Base-by-base conservation (phyloP, 2,797 vertebrate genomes). In the Gymnoscopelus microlampas region DNA sequence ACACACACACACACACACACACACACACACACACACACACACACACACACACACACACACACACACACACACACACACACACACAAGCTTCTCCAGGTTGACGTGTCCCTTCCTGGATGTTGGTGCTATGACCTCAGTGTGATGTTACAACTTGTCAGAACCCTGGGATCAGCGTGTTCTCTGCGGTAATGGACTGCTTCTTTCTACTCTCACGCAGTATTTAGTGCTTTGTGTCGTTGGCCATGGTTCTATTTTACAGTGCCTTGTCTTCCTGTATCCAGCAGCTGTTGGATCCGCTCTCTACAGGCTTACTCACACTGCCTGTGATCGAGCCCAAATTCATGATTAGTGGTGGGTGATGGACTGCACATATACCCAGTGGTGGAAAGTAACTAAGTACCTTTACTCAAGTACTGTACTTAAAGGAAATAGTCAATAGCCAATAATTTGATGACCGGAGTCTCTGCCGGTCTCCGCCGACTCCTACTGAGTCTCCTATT, bases 231-330 rank as follows among this genome's bases (percentile, higher is more conserved):
- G 5, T 5, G 5, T 6, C 3, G 32, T 6, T 29, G 26, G 26
- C 26, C 32, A 2, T 6, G 32, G 32, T 65, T 62, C 69, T 58
- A 13, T 70, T 81, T 73, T 70, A 39, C 56, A 59, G 51, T 53
- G 19, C 39, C 53, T 70, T 11, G 23, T 13, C 12, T 13, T 62
- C 54, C 76, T 61, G 63, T 71, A 50, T 0, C 3, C 60, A 4
- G 70, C 85, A 87, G 84, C 87, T 88, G 86, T 73, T 73, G 76
- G 54, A 66, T 5, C 32, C 5, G 32, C 32, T 35, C 26, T 35
- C 32, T 6, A 6, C 32, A 32, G 5, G 32, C 32, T 35, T 35
- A 35, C 32, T 35, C 32, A 35, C 32, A 6, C 32, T 5, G 5
- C 32, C 32, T 35, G 32, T 6, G 32, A 35, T 6, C 32, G 1